Percentiles rank a stretch among this genome's conserved stretches.
Conservation (phyloP, 2,888 invertebrate genomes). For the Tiphia femorata region DNA sequence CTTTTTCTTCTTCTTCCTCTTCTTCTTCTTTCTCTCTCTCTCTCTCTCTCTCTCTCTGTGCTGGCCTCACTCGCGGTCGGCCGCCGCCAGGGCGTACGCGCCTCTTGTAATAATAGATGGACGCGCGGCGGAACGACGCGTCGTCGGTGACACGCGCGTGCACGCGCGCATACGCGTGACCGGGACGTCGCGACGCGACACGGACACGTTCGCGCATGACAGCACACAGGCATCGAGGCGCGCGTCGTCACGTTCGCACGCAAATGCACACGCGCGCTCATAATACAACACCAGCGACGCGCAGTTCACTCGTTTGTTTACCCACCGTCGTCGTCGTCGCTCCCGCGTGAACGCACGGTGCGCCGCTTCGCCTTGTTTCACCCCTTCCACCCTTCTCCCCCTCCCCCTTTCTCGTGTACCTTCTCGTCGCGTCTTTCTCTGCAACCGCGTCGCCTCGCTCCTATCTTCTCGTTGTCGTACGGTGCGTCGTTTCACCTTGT, state of each 20-base stretch:
- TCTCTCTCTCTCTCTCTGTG: no score
- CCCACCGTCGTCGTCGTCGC: constrained; percentile 33
- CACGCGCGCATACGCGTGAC: constrained; percentile 1
- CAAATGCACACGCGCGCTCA: constrained; percentile 23
- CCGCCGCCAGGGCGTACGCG: constrained; percentile 4
- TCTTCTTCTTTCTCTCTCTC: constrained; percentile 15
- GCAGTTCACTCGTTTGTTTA: constrained; percentile 39
- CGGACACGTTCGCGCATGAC: constrained; percentile 8
- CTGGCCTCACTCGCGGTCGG: background rate
- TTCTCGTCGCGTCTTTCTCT: constrained; percentile 14
- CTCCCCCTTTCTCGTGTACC: background rate
- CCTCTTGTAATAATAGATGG: constrained; percentile 43
- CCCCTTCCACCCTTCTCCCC: constrained; percentile 1
- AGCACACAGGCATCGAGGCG: constrained; percentile 16
- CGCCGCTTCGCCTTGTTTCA: constrained; percentile 20
- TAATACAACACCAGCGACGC: constrained; percentile 11
- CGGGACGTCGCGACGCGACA: background rate
- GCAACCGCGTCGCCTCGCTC: background rate
- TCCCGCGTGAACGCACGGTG: constrained; percentile 37
- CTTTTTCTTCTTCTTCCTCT: background rate
- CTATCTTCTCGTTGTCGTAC: constrained; percentile 4
- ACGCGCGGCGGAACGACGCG: constrained; percentile 13
- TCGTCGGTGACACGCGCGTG: constrained; percentile 3
- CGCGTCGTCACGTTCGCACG: constrained; percentile 23
- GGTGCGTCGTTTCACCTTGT: background rate